A percentile compares a stretch with the other conserved stretches of the same genome.
These are phyloP conservation scores for Ormyrus pomaceus DNA, from an alignment of 2,888 invertebrate genomes.

Conservation along the genomic window DNA sequence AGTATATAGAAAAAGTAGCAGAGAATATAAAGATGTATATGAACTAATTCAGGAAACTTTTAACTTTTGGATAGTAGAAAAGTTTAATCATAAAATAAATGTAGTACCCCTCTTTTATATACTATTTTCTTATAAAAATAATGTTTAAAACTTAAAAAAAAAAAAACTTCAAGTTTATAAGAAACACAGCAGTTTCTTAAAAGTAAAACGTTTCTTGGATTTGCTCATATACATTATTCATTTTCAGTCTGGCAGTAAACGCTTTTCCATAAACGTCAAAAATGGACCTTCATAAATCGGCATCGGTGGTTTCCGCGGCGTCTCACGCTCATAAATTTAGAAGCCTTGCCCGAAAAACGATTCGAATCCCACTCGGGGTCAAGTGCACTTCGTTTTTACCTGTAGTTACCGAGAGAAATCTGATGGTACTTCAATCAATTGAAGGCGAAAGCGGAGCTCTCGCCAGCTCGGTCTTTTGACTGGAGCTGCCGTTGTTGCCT, in stretches of 20 bases:
- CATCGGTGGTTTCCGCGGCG: slow-evolving; percentile 8
- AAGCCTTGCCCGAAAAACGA: slow-evolving; percentile 31
- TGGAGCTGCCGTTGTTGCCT: not conserved
- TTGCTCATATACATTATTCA: slow-evolving; percentile 34
- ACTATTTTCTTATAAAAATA: no score
- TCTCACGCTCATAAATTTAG: slow-evolving; percentile 16
- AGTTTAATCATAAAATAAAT: no score
- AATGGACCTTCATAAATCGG: slow-evolving; percentile 42
- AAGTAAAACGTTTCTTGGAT: no score
- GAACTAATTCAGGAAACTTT: no score
- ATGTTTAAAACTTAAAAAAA: no score
- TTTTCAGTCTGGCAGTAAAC: slow-evolving; percentile 16
- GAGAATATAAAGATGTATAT: slow-evolving; percentile 73
- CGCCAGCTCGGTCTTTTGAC: slow-evolving; percentile 7
- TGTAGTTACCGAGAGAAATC: slow-evolving; percentile 42
- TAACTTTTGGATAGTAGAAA: no score
- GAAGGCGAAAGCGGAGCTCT: slow-evolving; percentile 59
- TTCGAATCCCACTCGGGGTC: slow-evolving; percentile 53
- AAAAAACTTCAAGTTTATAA: no score
- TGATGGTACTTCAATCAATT: slow-evolving; percentile 62
- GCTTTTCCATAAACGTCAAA: slow-evolving; percentile 42
- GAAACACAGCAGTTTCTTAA: no score
- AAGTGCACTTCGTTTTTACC: slow-evolving; percentile 29
- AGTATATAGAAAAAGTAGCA: slow-evolving; percentile 67
- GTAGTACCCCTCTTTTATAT: no score